Base-by-base conservation (phyloP, 2,113 vertebrate species). In the Cottus gobio region DNA sequence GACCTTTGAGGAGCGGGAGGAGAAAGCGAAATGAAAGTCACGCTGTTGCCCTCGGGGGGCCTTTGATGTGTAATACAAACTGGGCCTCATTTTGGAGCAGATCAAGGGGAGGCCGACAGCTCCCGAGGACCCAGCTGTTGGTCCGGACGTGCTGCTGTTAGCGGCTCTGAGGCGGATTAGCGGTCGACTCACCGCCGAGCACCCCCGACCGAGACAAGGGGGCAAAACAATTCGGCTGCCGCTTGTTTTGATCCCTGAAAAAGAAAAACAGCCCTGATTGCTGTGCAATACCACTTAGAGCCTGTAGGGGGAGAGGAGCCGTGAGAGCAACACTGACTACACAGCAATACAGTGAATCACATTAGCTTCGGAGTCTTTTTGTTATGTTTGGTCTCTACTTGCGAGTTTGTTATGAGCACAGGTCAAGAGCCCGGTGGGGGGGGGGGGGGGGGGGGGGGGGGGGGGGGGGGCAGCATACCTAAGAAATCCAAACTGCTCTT, bases 401-500 rank as follows among this genome's bases (percentile, higher is more conserved):
- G 54, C 84, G 36, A 20, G 57, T 69, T 80, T 79, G 84, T 75
- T 70, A 54, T 15, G 44, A 72, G 69, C 52, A 10, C 68, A 48
- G 71, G 44, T 69, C 54, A 13, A 44, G 64, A 71, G 52, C 75
- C 26, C 1, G 58, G 56, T n/a, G n/a, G n/a, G n/a, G n/a, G n/a
- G n/a, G n/a, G n/a, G n/a, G n/a, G n/a, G n/a, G n/a, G n/a, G n/a
- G n/a, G n/a, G n/a, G 9, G 36, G 3, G 36, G 36, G 36, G 36
- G 36, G 56, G 71, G 65, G 77, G 62, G 56, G 52, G 68, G 63
- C 68, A n/a, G 76, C 92, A 91, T 92, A 74, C 91, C 86, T 67
- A 66, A 89, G 90, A 92, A 94, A 93, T 93, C 78, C 68, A 92
- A 89, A 87, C 93, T 86, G 20, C 66, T 78, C 52, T 46, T 63